phyloP scores from a whole-genome alignment of 1,140 invertebrate species.

The Rhizoglyphus robini region DNA sequence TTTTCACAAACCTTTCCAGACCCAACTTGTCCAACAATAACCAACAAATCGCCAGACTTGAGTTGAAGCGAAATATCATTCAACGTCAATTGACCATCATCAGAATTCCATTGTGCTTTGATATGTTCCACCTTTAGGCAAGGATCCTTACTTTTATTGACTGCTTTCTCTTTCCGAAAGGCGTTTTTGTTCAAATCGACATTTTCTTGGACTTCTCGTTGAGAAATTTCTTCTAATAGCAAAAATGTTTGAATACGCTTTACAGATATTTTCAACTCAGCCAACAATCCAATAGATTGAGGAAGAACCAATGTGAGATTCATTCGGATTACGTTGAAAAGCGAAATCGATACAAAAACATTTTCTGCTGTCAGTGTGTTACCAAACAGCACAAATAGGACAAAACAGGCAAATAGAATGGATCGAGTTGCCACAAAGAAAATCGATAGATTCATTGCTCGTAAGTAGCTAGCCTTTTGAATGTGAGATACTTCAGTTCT shows the following conservation, averaged over 20 bases:
- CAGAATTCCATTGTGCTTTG: no score
- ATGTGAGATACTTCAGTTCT: constrained; percentile 21
- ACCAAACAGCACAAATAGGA: no score
- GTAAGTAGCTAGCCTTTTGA: constrained; percentile 46
- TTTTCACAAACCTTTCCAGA: no score
- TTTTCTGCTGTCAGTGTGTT: no score
- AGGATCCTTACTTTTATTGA: not conserved
- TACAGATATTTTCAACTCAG: constrained; percentile 43
- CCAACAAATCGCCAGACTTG: constrained; percentile 40
- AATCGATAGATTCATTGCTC: constrained; percentile 43
- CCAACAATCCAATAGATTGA: constrained; percentile 43
- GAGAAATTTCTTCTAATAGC: not conserved
- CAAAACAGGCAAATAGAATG: constrained; percentile 53
- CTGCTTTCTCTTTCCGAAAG: not conserved
- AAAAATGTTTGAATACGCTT: constrained; percentile 43
- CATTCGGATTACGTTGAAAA: no score
- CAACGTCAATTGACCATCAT: constrained; percentile 16
- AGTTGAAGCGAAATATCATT: constrained; percentile 21
- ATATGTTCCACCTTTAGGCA: not conserved
- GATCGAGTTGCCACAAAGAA: constrained; percentile 42
- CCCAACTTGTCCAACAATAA: constrained; percentile 60
- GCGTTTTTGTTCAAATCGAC: not conserved
- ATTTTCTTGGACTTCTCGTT: not conserved
- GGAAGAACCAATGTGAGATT: constrained; percentile 53
- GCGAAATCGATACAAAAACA: no score